These are phyloP conservation scores for Catocala fraxini DNA, from an alignment of 2,888 invertebrate genomes.

Conservation along the genomic window DNA sequence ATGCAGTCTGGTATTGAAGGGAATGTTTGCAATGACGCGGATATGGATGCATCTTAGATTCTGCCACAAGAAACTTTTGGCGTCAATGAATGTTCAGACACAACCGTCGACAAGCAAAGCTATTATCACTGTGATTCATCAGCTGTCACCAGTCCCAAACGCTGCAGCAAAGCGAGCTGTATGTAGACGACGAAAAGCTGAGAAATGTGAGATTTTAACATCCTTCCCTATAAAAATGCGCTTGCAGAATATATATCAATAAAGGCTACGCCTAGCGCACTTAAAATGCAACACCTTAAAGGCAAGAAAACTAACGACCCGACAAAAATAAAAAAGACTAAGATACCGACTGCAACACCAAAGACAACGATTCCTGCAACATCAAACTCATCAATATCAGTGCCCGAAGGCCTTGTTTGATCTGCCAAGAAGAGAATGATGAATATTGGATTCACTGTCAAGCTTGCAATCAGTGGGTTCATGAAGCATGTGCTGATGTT, in stretches of 20 bases:
- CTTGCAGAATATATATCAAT: background rate
- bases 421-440: too few relatives aligned
- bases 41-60: background rate
- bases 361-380: too few relatives aligned
- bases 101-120: background rate
- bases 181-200: background rate
- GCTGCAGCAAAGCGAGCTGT: background rate
- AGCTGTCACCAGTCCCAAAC: background rate
- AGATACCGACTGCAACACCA: too few relatives aligned
- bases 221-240: background rate
- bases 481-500: too few relatives aligned
- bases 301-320: too few relatives aligned
- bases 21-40: background rate
- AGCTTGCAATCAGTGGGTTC: background rate
- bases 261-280: too few relatives aligned
- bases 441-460: background rate
- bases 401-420: too few relatives aligned
- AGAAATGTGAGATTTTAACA: background rate
- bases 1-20: background rate
- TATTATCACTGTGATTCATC: background rate
- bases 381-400: too few relatives aligned
- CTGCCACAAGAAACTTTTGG: background rate
- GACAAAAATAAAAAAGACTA: too few relatives aligned
- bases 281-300: too few relatives aligned
- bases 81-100: background rate